Evolutionary conservation across 2,888 invertebrate species (phyloP), one percentile per base, ranked within the genome.

Genomic region (Drosophila stalkeri): DNA sequence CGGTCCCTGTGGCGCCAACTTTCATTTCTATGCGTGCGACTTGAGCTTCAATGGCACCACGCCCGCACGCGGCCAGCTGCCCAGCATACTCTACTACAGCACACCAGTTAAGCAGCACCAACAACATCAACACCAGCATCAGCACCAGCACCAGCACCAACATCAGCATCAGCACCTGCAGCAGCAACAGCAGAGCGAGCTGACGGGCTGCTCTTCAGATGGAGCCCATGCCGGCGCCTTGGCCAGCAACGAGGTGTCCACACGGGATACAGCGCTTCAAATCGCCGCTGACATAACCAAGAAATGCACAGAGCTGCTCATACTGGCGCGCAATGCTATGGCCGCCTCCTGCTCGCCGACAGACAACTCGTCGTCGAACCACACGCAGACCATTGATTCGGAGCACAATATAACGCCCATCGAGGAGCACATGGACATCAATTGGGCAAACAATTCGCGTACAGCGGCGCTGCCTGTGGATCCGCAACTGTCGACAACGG

Each of bases 41-140:
- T 94, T 99, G 51, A 98, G 98, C 92, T 97, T 97, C 92, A 99
- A 99, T 92, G 99, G 99, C n/a, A 99, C 99, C 1, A 98, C 98
- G 9, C 95, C 98, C 75, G 96, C 97, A 0, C 95, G 99, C 62
- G 99, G 99, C 12, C 99, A 99, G 94, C 96, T 99, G 89, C 99
- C 99, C 0, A 96, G 97, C 89, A 95, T 99, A 55, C 94, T 99
- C 18, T 99, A 99, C 91, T 93, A 92, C 51, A 93, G 93, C 64
- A 92, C 93, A 16, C 93, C 93, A 1, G 69, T 92, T 2, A 93
- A 93, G 44, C 90, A 80, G 49, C 93, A 93, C 47, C 79, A 78
- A 2, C 77, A 70, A 2, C 77, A 78, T 0, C 78, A 65, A 0
- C 75, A 70, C 0, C 73, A 76, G 0, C 64, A 70, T 0, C 72